A percentile compares a stretch with the other conserved stretches of the same genome.
These are phyloP conservation scores for Lasioglossum vierecki DNA, from an alignment of 2,888 invertebrate species.

Conservation along the genomic window DNA sequence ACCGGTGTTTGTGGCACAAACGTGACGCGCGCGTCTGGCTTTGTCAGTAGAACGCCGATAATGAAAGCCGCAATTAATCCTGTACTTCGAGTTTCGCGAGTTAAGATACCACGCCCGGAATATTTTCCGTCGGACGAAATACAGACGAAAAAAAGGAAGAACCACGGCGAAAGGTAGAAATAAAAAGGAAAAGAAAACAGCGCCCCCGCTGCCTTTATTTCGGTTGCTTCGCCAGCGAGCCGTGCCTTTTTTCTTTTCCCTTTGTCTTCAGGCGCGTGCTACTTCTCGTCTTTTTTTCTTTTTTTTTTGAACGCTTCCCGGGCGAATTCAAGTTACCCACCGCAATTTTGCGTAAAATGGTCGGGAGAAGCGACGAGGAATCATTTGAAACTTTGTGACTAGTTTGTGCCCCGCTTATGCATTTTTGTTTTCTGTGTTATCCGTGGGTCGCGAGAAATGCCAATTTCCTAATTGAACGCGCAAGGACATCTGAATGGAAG, in stretches of 20 bases:
- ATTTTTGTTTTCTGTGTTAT: not conserved
- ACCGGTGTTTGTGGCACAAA: conserved; percentile 17
- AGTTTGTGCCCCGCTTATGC: not conserved
- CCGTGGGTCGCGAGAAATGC: not conserved
- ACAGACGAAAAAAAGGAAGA: not conserved
- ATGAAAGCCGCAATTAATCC: conserved; percentile 65
- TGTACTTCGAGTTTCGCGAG: conserved; percentile 29
- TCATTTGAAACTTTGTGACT: not conserved
- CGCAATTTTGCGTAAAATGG: not conserved
- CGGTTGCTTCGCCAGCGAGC: conserved; percentile 23
- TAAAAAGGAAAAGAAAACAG: not conserved
- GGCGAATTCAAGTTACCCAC: conserved; percentile 4
- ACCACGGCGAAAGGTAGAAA: not conserved
- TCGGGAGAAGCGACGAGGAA: not conserved
- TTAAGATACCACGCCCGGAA: conserved; percentile 41
- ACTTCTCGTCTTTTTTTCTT: not conserved
- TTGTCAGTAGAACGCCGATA: conserved; percentile 55
- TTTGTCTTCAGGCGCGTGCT: conserved; percentile 1
- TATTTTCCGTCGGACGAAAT: conserved; percentile 21
- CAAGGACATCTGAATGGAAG: not conserved
- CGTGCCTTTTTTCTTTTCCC: not conserved
- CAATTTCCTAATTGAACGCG: not conserved
- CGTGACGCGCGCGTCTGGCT: conserved; percentile 41
- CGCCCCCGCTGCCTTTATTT: conserved; percentile 38
- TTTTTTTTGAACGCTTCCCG: conserved; percentile 4